These are phyloP conservation scores for Drosophila recens DNA, from an alignment of 2,888 invertebrate species.

Conservation along the genomic window DNA sequence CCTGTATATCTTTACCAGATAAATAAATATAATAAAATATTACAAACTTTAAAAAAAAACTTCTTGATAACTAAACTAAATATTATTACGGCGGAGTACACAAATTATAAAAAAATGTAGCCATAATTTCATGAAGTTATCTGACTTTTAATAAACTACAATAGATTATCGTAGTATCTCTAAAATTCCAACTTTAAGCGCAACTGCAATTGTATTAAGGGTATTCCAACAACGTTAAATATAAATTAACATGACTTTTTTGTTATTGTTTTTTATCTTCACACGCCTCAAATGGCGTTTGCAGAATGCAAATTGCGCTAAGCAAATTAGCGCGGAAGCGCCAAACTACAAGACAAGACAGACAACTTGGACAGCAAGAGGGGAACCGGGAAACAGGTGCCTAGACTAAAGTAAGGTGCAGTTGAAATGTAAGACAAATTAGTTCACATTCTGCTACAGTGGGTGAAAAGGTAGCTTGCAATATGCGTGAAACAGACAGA, in stretches of 20 bases:
- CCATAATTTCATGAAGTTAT: not conserved
- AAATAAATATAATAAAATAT: not conserved
- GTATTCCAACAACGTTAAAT: constrained; percentile 32
- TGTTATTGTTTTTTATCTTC: constrained; percentile 30
- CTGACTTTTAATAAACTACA: not conserved
- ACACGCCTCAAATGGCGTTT: constrained; percentile 68
- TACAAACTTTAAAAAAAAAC: not conserved
- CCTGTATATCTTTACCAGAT: not conserved
- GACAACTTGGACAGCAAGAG: not conserved
- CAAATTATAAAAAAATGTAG: not conserved
- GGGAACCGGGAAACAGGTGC: not conserved
- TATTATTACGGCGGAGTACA: not conserved
- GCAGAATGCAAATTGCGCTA: constrained; percentile 75
- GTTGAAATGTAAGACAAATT: constrained; percentile 67
- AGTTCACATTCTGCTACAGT: constrained; percentile 37
- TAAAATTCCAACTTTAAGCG: constrained; percentile 18
- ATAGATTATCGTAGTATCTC: not conserved
- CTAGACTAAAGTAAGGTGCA: constrained; percentile 10
- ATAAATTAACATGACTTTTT: constrained; percentile 12
- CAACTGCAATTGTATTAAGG: constrained; percentile 14
- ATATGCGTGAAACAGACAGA: constrained; percentile 30
- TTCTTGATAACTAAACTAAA: not conserved
- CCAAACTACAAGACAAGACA: constrained; percentile 59
- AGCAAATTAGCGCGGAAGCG: constrained; percentile 75
- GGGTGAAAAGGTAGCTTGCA: constrained; percentile 35